Evolutionary conservation across 53 echinoderm and acorn worm species (phyloP), one percentile per base, ranked within the genome.

Genomic region (Luidia sarsii): DNA sequence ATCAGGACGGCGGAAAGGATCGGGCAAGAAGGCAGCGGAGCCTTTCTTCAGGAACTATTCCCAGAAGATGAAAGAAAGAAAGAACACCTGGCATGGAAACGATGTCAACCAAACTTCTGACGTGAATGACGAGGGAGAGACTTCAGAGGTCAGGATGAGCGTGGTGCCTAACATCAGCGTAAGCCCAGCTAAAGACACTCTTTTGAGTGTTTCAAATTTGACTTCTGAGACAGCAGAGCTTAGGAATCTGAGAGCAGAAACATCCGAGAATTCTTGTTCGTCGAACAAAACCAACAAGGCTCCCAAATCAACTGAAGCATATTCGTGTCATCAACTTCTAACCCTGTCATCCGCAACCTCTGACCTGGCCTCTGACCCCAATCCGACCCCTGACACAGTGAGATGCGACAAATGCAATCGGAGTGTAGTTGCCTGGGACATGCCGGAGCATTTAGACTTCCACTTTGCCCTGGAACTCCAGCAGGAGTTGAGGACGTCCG

Each of bases 401-500:
- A 36, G 38, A 25, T 99, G 99, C 50, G 94, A 99, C 29, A 94
- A 91, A 64, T 99, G 99, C 67, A 28, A 65, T n/a, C 36, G 77
- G 33, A 32, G 34, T 4, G 77, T 99, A 16, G 82, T 68, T 25
- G 88, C 86, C 1, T 99, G 99, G 99, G 99, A 99, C 38, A 86
- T 88, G 31, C 94, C 94, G 3, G 99, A 99, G 57, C 99, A 99
- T 62, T 37, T 94, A 52, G 99, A 99, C 69, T 99, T 83, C 71
- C 99, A 99, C 48, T 70, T 91, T 66, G 99, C 99, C 39, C 64
- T 94, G 50, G 94, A 89, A 24, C 57, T 99, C 20, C 99, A 99
- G 34, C 50, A 80, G 64, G 18, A 53, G 7, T 16, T n/a, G n/a
- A 9, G 53, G 53, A 16, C 53, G 25, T 7, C 39, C 25, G 59